phyloP scores from a whole-genome alignment of 1,140 invertebrate species.

The Xylocopa sonorina region DNA sequence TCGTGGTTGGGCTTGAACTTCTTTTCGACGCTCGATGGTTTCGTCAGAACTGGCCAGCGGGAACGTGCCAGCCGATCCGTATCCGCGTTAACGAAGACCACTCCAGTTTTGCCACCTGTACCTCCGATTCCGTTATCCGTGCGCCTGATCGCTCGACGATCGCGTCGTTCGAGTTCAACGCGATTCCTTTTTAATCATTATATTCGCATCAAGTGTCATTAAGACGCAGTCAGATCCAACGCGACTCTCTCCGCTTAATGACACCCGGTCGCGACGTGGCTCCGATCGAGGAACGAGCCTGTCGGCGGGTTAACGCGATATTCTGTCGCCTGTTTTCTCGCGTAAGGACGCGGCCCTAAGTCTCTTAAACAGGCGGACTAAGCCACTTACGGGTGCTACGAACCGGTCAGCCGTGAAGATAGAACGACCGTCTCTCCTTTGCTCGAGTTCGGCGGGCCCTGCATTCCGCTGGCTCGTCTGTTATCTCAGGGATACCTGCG shows the following conservation, averaged over 20 bases:
- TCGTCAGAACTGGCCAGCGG: conserved; percentile 3
- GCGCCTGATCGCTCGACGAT: too few relatives aligned
- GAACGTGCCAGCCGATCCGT: conserved; percentile 15
- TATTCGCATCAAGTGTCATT: not conserved
- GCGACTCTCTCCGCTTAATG: not conserved
- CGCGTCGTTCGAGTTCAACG: too few relatives aligned
- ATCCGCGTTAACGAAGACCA: not conserved
- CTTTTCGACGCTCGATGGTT: conserved; percentile 32
- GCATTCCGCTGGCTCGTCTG: conserved; percentile 56
- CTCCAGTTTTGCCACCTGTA: too few relatives aligned
- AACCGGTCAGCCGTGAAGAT: conserved; percentile 50
- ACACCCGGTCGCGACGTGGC: too few relatives aligned
- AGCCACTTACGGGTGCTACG: conserved; percentile 51
- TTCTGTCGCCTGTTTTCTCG: not conserved
- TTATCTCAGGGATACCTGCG: conserved; percentile 39
- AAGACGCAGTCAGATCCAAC: not conserved
- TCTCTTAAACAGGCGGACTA: conserved; percentile 49
- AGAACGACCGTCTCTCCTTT: conserved; percentile 21
- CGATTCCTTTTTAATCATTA: too few relatives aligned
- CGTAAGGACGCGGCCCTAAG: conserved; percentile 11
- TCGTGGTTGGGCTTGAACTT: conserved; percentile 35
- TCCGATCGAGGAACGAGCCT: not conserved
- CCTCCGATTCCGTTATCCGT: not conserved
- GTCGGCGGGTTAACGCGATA: not conserved
- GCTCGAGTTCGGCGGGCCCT: conserved; percentile 45